These are phyloP conservation scores for Phaenicophaeus curvirostris DNA, from an alignment of 2,797 vertebrate genomes.

Conservation along the genomic window DNA sequence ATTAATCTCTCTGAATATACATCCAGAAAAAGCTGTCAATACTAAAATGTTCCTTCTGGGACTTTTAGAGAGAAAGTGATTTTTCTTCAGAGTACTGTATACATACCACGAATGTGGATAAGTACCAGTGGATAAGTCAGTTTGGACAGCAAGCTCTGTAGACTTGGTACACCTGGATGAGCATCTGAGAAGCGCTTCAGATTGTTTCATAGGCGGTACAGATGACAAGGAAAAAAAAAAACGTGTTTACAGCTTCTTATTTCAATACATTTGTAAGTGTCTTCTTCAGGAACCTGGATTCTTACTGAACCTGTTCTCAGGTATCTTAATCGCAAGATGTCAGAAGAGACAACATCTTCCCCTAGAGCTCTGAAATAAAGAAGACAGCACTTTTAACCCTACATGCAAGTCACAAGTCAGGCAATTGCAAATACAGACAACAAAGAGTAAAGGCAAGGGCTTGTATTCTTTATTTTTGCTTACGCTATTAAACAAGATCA, in stretches of 20 bases:
- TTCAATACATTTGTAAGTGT: background rate
- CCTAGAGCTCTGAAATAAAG: slow-evolving; percentile 69
- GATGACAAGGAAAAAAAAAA: background rate
- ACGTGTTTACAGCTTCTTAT: slow-evolving; percentile 22
- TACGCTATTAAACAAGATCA: background rate
- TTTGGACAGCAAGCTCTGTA: background rate
- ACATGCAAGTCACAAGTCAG: slow-evolving; percentile 11
- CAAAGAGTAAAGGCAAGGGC: slow-evolving; percentile 33
- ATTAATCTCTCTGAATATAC: slow-evolving; percentile 63
- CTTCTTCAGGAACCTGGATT: slow-evolving; percentile 38
- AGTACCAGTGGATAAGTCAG: background rate
- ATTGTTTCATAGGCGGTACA: background rate
- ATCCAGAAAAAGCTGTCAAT: slow-evolving; percentile 55
- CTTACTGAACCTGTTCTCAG: slow-evolving; percentile 64
- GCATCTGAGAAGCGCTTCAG: slow-evolving; percentile 29
- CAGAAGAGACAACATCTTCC: slow-evolving; percentile 66
- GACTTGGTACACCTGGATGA: slow-evolving; percentile 28
- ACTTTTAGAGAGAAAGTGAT: background rate
- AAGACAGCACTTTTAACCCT: slow-evolving; percentile 62
- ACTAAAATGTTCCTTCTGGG: slow-evolving; percentile 34
- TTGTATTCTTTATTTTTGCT: background rate
- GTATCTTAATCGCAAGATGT: slow-evolving; percentile 50
- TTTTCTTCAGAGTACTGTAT: background rate
- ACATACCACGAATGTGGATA: background rate
- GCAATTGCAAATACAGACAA: slow-evolving; percentile 21